Evolutionary conservation across 2,797 vertebrate genomes (phyloP).

Genomic region (Acridotheres tristis): DNA sequence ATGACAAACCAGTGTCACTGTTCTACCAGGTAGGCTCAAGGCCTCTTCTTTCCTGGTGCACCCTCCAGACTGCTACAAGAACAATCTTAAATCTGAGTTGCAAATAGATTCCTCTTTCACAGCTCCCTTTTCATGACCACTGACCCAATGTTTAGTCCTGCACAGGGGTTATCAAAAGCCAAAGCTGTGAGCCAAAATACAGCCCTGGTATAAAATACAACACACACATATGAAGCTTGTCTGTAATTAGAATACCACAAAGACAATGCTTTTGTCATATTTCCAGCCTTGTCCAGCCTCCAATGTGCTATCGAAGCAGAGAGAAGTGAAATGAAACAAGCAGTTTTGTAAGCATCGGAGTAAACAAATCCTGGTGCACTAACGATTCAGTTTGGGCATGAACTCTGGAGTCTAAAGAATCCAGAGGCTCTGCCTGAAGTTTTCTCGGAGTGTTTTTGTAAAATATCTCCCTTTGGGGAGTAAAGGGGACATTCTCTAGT

Average conservation of each 20-base stretch:
- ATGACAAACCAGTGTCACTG: not conserved
- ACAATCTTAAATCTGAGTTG: not conserved
- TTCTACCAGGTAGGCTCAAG: not conserved
- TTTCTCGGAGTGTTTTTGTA: not conserved
- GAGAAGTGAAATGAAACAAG: not conserved
- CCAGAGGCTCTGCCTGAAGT: not conserved
- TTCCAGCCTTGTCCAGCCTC: not conserved
- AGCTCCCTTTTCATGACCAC: not conserved
- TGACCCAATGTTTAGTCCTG: not conserved
- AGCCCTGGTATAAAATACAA: not conserved
- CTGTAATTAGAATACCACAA: not conserved
- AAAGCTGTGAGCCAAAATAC: not conserved
- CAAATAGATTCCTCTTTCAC: not conserved
- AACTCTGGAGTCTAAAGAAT: not conserved
- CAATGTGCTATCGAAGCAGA: not conserved
- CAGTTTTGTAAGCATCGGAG: not conserved
- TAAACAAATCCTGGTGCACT: not conserved
- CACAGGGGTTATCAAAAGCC: not conserved
- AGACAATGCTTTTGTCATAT: not conserved
- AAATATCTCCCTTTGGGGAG: not conserved
- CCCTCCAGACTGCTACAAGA: not conserved
- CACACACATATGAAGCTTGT: not conserved
- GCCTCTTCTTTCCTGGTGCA: not conserved
- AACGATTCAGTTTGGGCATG: not conserved
- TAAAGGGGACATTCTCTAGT: too few relatives aligned